These are phyloP conservation scores for Hyaena hyaena DNA, from an alignment of 2,113 vertebrate species.

Conservation along the genomic window DNA sequence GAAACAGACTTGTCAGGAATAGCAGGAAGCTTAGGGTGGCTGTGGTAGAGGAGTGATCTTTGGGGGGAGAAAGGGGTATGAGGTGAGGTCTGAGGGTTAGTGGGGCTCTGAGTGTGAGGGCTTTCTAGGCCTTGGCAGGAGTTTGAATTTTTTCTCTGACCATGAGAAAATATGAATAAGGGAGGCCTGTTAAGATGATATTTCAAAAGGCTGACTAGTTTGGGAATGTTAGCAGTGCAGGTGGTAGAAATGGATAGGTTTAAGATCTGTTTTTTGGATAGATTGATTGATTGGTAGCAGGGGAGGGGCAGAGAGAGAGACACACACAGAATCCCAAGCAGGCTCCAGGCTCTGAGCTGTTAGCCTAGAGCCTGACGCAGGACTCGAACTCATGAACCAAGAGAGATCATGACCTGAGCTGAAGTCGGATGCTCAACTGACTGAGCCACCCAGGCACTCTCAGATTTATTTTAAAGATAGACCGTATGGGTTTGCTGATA, in stretches of 20 bases:
- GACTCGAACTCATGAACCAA: too few relatives aligned
- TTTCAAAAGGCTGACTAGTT: background rate
- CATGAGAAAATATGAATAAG: background rate
- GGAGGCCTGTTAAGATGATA: background rate
- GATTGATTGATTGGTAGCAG: too few relatives aligned
- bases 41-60: background rate
- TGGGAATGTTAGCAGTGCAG: background rate
- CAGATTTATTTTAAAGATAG: slow-evolving; percentile 41
- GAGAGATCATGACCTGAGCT: too few relatives aligned
- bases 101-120: background rate
- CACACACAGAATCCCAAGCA: too few relatives aligned
- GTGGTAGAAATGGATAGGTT: slow-evolving; percentile 4
- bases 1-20: background rate
- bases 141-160: background rate
- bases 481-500: background rate
- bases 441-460: too few relatives aligned
- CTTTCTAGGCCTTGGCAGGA: background rate
- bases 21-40: background rate
- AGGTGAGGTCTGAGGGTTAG: background rate
- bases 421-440: too few relatives aligned
- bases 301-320: too few relatives aligned
- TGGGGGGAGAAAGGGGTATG: background rate
- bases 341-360: too few relatives aligned
- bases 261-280: background rate
- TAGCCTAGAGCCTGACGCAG: too few relatives aligned